Base-by-base conservation (phyloP, 1,140 invertebrate genomes). In the Formica exsecta region DNA sequence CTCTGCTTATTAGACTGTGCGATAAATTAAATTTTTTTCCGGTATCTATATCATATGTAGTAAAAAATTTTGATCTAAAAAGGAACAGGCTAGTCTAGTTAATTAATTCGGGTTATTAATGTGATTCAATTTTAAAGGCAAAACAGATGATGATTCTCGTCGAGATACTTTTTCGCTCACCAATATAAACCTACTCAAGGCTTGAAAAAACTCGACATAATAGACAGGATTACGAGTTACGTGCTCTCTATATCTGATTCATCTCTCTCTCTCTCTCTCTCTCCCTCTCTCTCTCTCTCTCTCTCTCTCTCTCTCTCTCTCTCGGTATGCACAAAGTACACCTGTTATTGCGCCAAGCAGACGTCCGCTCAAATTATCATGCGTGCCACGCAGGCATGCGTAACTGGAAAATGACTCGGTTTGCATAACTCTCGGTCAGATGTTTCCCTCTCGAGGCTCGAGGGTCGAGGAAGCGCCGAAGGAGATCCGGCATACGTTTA, bases 341-440 rank as follows among this genome's bases (percentile, higher is more conserved):
- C 66, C 66, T 59, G 66, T 44, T 73, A 61, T 61, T 81, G 79
- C 54, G 22, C 48, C 48, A 71, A 81, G 77, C 44, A 71, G 66
- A 81, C 19, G 8, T 61, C 38, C 66, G 79, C 25, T 81, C 79
- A 54, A 32, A 81, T 61, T 73, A 73, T 80, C 25, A 61, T 79
- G 62, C 83, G 41, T 61, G 84, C 32, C 75, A 61, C 29, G 84
- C 65, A 79, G 38, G 84, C 75, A 80, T 79, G 75, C 71, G 84
- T 86, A 86, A 80, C 84, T 48, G 61, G 64, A 86, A 86, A 86
- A 80, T 86, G 65, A 86, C 84, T 62, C 65, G 64, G 29, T 74
- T 83, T 83, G 79, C 79, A 83, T 74, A 83, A 74, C 79, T 83
- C 79, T 81, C 79, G 54, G 79, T 81, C 65, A 71, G 22, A 71